Conservation (phyloP, 2,797 vertebrate species). For the Oreochromis mossambicus region DNA sequence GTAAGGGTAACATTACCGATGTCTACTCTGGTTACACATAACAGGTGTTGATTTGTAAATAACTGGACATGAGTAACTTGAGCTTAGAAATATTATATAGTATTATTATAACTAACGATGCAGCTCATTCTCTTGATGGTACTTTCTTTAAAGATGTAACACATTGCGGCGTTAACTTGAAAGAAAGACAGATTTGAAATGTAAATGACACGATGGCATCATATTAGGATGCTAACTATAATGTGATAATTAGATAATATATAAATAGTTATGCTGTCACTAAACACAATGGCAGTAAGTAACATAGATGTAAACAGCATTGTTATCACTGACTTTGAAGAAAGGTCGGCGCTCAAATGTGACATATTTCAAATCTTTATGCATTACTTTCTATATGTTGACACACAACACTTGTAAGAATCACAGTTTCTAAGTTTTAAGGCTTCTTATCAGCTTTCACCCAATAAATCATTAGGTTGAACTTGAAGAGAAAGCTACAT, state of each 20-base stretch:
- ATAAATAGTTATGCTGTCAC: not conserved
- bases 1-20: not conserved
- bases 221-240: not conserved
- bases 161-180: not conserved
- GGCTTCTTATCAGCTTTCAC: not conserved
- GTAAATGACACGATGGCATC: not conserved
- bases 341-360: not conserved
- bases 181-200: not conserved
- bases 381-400: not conserved
- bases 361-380: not conserved
- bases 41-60: not conserved
- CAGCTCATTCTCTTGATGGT: not conserved
- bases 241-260: not conserved
- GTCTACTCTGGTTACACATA: not conserved
- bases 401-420: not conserved
- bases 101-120: not conserved
- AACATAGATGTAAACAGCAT: not conserved
- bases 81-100: not conserved
- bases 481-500: not conserved
- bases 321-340: not conserved
- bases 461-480: not conserved
- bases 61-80: not conserved
- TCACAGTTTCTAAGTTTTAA: not conserved
- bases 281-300: not conserved
- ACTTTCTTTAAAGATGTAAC: not conserved